phyloP scores from a whole-genome alignment of 2,797 vertebrate genomes.

The Pelobates cultripes region DNA sequence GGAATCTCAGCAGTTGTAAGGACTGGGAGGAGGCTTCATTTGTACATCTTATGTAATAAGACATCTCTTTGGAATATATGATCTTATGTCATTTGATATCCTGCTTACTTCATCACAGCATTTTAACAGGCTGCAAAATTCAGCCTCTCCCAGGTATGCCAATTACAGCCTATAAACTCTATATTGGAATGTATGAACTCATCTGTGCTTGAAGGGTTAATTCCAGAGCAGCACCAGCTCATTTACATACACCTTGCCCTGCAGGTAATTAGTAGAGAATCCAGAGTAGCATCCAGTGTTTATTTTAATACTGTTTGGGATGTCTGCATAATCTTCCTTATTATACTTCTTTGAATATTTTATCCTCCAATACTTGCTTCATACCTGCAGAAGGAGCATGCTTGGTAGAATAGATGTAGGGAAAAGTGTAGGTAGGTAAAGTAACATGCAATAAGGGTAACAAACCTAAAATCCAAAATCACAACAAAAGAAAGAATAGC shows the following conservation, averaged over 20 bases:
- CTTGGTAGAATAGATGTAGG: too few species aligned
- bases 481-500: too few species aligned
- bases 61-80: not conserved
- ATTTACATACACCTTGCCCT: constrained; percentile 1
- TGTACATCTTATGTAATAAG: constrained; percentile 44
- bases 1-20: constrained; percentile 38
- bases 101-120: constrained; percentile 25
- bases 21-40: constrained; percentile 29
- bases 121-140: constrained; percentile 20
- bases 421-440: too few species aligned
- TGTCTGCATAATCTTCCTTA: not conserved
- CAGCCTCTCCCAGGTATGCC: constrained; percentile 30
- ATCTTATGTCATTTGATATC: constrained; percentile 43
- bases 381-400: too few species aligned
- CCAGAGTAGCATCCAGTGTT: not conserved
- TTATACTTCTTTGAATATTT: not conserved
- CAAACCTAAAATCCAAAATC: too few species aligned
- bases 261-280: not conserved
- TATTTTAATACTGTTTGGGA: not conserved
- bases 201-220: constrained; percentile 6
- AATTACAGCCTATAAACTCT: constrained; percentile 44
- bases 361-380: not conserved
- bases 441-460: too few species aligned
- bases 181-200: not conserved
- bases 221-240: constrained; percentile 2